Conservation (phyloP, 2,113 vertebrate species). For the Tor tambroides region DNA sequence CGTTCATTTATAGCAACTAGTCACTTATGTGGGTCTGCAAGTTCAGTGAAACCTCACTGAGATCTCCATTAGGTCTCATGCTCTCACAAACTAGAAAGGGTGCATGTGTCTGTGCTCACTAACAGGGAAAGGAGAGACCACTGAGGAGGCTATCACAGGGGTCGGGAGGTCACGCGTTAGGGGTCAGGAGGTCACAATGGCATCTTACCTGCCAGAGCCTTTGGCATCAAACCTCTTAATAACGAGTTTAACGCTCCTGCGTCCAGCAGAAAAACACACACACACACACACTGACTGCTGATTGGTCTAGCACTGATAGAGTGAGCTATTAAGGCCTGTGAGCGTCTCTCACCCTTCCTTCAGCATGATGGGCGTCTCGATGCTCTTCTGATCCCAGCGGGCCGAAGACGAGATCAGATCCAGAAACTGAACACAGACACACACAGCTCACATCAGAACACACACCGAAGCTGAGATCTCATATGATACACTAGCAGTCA, state of each 20-base stretch:
- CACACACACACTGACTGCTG: slow-evolving; percentile 25
- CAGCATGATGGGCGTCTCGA: slow-evolving; percentile 95
- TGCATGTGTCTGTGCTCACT: background rate
- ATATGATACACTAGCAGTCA: no score
- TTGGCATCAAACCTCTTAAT: slow-evolving; percentile 89
- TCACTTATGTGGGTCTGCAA: no score
- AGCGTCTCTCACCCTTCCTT: slow-evolving; percentile 89
- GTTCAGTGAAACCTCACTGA: no score
- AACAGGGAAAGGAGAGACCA: background rate
- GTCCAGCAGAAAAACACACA: slow-evolving; percentile 80
- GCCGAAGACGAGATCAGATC: slow-evolving; percentile 98
- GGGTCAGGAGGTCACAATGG: slow-evolving; percentile 33
- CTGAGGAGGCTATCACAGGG: slow-evolving; percentile 44
- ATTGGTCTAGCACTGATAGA: background rate
- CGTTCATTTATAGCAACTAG: no score
- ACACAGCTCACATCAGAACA: background rate
- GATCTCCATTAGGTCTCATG: no score
- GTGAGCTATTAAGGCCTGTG: no score
- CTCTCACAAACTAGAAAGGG: background rate
- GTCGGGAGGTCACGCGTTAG: slow-evolving; percentile 45
- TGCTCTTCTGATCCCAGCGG: slow-evolving; percentile 93
- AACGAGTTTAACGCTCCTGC: slow-evolving; percentile 86
- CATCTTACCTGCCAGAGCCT: slow-evolving; percentile 86
- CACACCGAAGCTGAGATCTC: background rate
- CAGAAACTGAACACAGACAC: slow-evolving; percentile 81